Base-by-base conservation (phyloP, 2,113 vertebrate species). In the Gallinago undulata region DNA sequence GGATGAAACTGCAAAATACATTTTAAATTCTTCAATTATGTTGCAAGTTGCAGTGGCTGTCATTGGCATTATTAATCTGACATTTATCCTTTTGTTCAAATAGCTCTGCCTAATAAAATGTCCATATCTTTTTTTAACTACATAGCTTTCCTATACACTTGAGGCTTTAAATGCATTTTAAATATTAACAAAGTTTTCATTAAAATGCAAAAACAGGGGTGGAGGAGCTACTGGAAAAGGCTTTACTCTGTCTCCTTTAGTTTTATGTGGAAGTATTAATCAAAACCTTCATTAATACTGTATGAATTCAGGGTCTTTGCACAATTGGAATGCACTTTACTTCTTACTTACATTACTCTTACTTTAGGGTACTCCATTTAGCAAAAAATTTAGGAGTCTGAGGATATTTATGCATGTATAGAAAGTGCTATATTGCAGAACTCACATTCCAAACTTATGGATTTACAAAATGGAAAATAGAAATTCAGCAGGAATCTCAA, bases 181-280 rank as follows among this genome's bases (percentile, higher is more conserved):
- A 98, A 97, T 97, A 97, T 97, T 97, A 97, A 97, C 74, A 93
- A 90, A 77, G 24, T 31, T 95, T 94, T 97, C 92, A 96, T 96
- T 97, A 97, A 97, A 94, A 97, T 98, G 89, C 95, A 97, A 91
- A 96, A 96, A 89, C 33, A 91, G 60, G 64, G 89, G 72, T 60
- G 68, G 53, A 11, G 31, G 80, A 94, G 51, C 70, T 95, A 96
- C 97, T 90, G 92, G 63, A 94, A 97, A 84, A 87, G n/a, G 80
- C 39, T 91, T 86, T 92, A 81, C 50, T 97, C 67, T 97, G 89
- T 96, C 89, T 97, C 70, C 43, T 96, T 93, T 82, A 96, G 92
- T 92, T 97, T 97, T 77, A 85, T 81, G 15, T 81, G 78, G 87
- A 96, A 94, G 82, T 94, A 97, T 94, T 97, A 94, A 97, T 98